A percentile compares a stretch with the other conserved stretches of the same genome.
These are phyloP conservation scores for Pipistrellus pipistrellus DNA, from an alignment of 2,797 vertebrate species.

Conservation along the genomic window DNA sequence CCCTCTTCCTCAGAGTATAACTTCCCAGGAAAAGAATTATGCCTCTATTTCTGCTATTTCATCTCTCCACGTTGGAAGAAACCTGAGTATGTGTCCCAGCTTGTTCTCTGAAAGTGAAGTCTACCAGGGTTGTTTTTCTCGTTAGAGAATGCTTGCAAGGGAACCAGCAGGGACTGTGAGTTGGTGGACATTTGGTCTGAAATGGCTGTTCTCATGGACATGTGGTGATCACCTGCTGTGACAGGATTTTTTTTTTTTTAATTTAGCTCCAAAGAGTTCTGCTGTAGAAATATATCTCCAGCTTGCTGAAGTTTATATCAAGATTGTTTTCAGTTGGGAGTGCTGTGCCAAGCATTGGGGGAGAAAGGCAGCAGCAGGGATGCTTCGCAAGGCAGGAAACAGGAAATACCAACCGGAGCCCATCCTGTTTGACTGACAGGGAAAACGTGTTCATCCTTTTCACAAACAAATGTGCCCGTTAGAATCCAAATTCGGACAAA, in stretches of 20 bases:
- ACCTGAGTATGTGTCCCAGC: neutral
- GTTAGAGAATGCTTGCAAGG: neutral
- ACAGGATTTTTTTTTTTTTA: neutral
- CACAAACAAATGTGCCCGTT: neutral
- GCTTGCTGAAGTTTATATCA: conserved; percentile 56
- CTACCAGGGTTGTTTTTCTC: neutral
- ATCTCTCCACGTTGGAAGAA: neutral
- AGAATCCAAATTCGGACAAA: neutral
- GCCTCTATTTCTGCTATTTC: neutral
- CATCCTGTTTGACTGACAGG: neutral
- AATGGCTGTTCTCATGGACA: neutral
- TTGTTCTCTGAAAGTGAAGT: neutral
- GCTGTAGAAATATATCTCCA: conserved; percentile 15
- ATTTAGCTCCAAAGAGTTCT: conserved; percentile 26
- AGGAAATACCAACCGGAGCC: conserved; percentile 54
- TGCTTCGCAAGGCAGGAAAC: conserved; percentile 54
- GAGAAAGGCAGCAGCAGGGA: neutral
- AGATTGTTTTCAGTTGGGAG: neutral
- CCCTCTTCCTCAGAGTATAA: neutral
- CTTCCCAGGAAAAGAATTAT: neutral
- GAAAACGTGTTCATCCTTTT: neutral
- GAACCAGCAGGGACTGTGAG: neutral
- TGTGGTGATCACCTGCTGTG: conserved; percentile 33
- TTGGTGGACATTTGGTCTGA: neutral
- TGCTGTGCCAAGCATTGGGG: neutral